Evolutionary conservation across 2,113 vertebrate genomes (phyloP).

Genomic region (Rhegmatorhina hoffmannsi): DNA sequence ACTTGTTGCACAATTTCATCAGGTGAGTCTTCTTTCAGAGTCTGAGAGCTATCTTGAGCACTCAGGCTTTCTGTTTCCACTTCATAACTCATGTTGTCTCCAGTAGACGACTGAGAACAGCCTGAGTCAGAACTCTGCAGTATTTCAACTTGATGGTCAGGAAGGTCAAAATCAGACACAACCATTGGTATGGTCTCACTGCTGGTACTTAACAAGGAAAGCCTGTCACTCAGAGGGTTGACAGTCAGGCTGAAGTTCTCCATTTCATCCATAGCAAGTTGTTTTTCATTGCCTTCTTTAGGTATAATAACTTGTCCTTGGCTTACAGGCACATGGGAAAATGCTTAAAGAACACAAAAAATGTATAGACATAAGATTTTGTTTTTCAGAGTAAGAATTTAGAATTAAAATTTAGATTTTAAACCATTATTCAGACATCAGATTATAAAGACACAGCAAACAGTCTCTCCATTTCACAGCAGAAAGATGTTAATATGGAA

Average conservation of each 20-base stretch:
- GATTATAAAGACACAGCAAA: neutral
- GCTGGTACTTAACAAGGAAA: slow-evolving; percentile 94
- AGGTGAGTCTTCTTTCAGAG: slow-evolving; percentile 72
- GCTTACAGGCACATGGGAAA: slow-evolving; percentile 73
- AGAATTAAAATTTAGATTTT: neutral
- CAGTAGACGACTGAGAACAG: slow-evolving; percentile 88
- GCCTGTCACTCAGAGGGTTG: slow-evolving; percentile 93
- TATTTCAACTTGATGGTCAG: slow-evolving; percentile 88
- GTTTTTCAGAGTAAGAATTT: neutral
- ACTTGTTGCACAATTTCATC: slow-evolving; percentile 86
- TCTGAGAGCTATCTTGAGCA: slow-evolving; percentile 75
- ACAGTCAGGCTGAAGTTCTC: slow-evolving; percentile 96
- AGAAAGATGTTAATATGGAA: neutral
- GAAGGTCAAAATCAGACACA: slow-evolving; percentile 84
- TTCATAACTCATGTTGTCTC: slow-evolving; percentile 91
- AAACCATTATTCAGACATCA: neutral
- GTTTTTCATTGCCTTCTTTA: slow-evolving; percentile 74
- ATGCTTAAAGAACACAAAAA: slow-evolving; percentile 66
- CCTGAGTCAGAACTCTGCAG: slow-evolving; percentile 90
- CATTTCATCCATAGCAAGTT: slow-evolving; percentile 87
- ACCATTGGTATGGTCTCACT: slow-evolving; percentile 92
- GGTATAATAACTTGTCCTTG: slow-evolving; percentile 70
- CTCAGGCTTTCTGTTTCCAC: slow-evolving; percentile 80
- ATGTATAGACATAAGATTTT: neutral
- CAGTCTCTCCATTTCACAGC: neutral